Percentiles rank a stretch among this genome's conserved stretches.
phyloP scores from a whole-genome alignment of 2,797 vertebrate genomes.

The Pseudomugil gertrudae region DNA sequence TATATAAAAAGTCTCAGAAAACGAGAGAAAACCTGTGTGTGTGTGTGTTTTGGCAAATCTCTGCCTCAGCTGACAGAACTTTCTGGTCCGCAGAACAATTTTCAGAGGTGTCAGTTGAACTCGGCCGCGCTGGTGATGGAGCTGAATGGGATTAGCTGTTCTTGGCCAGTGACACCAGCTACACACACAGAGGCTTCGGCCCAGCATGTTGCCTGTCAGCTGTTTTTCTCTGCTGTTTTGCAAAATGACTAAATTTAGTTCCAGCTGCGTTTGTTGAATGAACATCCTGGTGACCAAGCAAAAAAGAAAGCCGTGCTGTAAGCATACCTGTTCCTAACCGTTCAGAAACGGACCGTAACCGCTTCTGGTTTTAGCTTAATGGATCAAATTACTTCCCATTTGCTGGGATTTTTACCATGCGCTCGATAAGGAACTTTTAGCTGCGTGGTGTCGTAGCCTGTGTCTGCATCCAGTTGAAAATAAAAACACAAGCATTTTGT shows the following conservation, averaged over 20 bases:
- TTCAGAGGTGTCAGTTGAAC: constrained; percentile 41
- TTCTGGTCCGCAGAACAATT: constrained; percentile 27
- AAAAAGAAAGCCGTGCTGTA: neutral
- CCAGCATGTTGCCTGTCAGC: constrained; percentile 50
- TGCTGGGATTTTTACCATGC: too few relatives aligned
- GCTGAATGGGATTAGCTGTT: constrained; percentile 44
- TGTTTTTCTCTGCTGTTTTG: constrained; percentile 52
- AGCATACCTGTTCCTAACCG: too few relatives aligned
- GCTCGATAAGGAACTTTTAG: too few relatives aligned
- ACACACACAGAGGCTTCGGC: constrained; percentile 26
- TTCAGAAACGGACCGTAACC: neutral
- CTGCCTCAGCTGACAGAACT: constrained; percentile 26
- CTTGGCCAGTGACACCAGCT: constrained; percentile 12
- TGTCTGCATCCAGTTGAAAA: too few relatives aligned
- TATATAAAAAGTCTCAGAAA: neutral
- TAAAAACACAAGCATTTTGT: neutral
- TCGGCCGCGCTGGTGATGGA: constrained; percentile 1
- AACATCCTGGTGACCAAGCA: neutral
- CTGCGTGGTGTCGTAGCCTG: too few relatives aligned
- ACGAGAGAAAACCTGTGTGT: neutral
- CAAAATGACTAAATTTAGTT: constrained; percentile 19
- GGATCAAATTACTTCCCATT: neutral
- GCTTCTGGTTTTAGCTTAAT: neutral
- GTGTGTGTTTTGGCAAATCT: neutral
- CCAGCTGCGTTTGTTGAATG: neutral